These are phyloP conservation scores for Tipula confusa DNA, from an alignment of 2,888 invertebrate species.

Conservation along the genomic window DNA sequence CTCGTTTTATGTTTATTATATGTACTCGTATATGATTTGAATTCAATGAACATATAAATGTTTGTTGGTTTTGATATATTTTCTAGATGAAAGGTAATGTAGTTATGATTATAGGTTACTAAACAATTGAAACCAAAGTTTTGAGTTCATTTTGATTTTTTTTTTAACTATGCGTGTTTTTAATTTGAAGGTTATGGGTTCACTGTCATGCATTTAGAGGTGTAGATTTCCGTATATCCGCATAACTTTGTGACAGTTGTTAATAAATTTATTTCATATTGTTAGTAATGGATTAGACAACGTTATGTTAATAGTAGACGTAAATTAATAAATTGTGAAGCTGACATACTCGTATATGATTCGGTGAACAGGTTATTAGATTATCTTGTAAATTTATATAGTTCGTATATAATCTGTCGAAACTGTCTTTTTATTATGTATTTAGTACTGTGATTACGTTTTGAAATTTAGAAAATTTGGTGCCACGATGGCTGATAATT, in stretches of 20 bases:
- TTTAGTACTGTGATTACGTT: no score
- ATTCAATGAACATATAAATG: not conserved
- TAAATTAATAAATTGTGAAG: no score
- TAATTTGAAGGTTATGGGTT: not conserved
- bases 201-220: not conserved
- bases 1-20: no score
- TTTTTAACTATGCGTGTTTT: not conserved
- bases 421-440: no score
- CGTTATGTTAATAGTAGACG: not conserved
- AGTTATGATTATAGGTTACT: conserved; percentile 20
- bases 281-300: no score
- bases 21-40: not conserved
- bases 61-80: not conserved
- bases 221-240: not conserved
- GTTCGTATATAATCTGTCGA: no score
- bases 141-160: not conserved
- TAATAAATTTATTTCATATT: not conserved
- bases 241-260: not conserved
- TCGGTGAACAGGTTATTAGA: no score
- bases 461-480: no score
- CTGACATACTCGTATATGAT: no score
- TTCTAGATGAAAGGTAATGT: conserved; percentile 20
- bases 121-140: not conserved
- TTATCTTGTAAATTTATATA: no score
- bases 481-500: no score